These are phyloP conservation scores for Circus cinereus DNA, from an alignment of 2,797 vertebrate genomes.

Conservation along the genomic window DNA sequence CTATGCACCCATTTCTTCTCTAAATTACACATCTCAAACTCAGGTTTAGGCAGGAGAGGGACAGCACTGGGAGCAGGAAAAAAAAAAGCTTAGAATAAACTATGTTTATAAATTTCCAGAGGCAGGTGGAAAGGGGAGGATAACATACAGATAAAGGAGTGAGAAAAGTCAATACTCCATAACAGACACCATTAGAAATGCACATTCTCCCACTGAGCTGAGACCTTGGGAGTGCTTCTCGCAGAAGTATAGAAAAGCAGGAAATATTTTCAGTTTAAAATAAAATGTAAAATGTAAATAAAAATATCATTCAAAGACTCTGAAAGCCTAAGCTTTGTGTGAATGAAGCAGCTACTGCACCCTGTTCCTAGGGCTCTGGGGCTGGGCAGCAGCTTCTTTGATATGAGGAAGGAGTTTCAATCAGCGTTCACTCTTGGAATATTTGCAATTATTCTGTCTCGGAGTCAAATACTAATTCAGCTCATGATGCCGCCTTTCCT, in stretches of 20 bases:
- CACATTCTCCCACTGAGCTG: background rate
- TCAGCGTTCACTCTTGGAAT: background rate
- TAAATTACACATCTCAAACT: background rate
- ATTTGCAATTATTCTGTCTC: background rate
- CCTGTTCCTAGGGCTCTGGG: background rate
- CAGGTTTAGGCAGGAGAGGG: background rate
- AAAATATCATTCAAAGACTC: background rate
- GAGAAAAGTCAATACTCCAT: background rate
- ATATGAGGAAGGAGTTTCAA: background rate
- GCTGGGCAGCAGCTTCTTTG: background rate
- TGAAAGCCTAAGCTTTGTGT: background rate
- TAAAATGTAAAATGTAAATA: background rate
- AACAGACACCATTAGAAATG: background rate
- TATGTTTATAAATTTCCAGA: background rate
- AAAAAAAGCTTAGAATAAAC: background rate
- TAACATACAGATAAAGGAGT: background rate
- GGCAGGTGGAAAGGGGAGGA: background rate
- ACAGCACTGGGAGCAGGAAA: background rate
- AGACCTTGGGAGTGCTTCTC: constrained; percentile 9
- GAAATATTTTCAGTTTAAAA: background rate
- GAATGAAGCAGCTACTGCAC: background rate
- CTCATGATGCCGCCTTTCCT: background rate
- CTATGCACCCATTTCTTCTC: background rate
- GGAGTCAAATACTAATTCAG: background rate
- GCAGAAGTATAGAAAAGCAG: background rate